Base-by-base conservation (phyloP, 2,113 vertebrate species). In the Theristicus caerulescens region DNA sequence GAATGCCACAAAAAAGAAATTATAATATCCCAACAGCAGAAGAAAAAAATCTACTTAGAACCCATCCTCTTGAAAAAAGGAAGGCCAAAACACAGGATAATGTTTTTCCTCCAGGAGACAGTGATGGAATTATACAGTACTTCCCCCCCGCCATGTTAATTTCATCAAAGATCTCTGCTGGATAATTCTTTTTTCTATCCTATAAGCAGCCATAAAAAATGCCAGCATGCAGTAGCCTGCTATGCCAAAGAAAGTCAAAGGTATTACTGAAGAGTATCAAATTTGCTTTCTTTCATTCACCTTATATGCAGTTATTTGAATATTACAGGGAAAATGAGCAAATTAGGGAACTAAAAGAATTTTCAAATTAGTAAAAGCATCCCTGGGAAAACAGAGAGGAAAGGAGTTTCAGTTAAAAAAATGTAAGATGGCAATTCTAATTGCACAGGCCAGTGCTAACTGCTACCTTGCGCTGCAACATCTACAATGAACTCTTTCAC, bases 111-210 rank as follows among this genome's bases (percentile, higher is more conserved):
- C 13, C 54, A 54, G 24, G 24, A 62, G 24, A 25, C 0, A 70
- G 15, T 25, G 40, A 49, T 46, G 29, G 11, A 34, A 47, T 58
- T 46, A 40, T 9, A 32, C 16, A n/a, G n/a, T 27, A n/a, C 4
- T 49, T 3, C 2, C 5, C 11, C 4, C 27, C 24, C 11, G 3
- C 5, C 5, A 12, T 2, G 15, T 22, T 55, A 51, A 62, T 51
- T 61, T 49, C 3, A 66, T 42, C 34, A 38, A 36, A 73, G 44
- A 49, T 32, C 24, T 55, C 67, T 44, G 15, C 10, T 59, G 19
- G 44, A 36, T 59, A 64, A 54, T 71, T 47, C 26, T 42, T 74
- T 86, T 58, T 66, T 25, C 38, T 90, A 47, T 54, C 32, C 24
- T 58, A 77, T 36, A 65, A 12, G 20, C 44, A 64, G 17, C 21